Evolutionary conservation across 1,140 invertebrate species (phyloP), one percentile per base, ranked within the genome.

Genomic region (Tetraneura akinire): DNA sequence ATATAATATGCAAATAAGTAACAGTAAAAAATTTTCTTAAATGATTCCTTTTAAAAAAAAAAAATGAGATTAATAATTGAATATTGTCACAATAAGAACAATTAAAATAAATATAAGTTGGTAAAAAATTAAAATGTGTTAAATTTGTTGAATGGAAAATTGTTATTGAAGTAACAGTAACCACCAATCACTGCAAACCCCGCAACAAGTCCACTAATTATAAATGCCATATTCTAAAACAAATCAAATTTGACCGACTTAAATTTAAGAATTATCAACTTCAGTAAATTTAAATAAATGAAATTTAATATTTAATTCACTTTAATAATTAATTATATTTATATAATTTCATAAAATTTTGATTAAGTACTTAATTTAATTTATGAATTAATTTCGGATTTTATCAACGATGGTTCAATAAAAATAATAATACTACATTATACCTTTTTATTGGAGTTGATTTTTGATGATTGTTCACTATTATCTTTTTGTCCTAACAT

Each of bases 401-500:
- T 47, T 8, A 8, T 10, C 45, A 47, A 47, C 13, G n/a, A n/a
- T n/a, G n/a, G n/a, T n/a, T n/a, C n/a, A n/a, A n/a, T n/a, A n/a
- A 49, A 51, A 49, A 0, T 51, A 53, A 16, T 53, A 10, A 73
- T 66, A 13, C 21, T 21, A 37, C 11, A 78, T 45, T 51, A 45
- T 60, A 78, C 74, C 55, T 21, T 62, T 62, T 78, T 62, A n/a
- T 71, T 71, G n/a, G n/a, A n/a, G 9, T 47, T 45, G 0, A 47
- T 37, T 45, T 49, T 29, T 70, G 45, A 18, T 62, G 74, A 18
- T 11, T 80, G 62, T 68, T n/a, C 45, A 66, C 82, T 87, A 47
- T 83, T 78, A 47, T 37, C 71, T 60, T 83, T 81, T 23, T 83
- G 82, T 13, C 89, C 90, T 37, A 91, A 83, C 91, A 91, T 91